These are phyloP conservation scores for Enteromius anoplus DNA, from an alignment of 2,797 vertebrate genomes.

Conservation along the genomic window DNA sequence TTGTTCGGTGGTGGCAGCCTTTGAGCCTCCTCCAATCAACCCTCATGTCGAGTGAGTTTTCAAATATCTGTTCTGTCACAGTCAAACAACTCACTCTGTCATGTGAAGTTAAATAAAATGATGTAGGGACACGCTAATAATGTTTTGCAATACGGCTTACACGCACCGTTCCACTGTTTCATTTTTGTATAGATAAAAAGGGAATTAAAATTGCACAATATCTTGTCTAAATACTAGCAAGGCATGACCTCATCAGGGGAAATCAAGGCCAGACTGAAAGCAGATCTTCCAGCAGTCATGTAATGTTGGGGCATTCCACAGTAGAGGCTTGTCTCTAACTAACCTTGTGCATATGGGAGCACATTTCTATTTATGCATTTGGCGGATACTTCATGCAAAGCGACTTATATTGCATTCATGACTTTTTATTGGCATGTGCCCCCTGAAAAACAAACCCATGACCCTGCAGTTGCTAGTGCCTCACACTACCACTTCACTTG, in stretches of 20 bases:
- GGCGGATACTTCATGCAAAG: conserved; percentile 5
- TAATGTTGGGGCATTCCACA: conserved; percentile 13
- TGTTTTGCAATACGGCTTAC: not conserved
- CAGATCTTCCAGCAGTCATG: conserved; percentile 14
- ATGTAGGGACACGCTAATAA: conserved; percentile 18
- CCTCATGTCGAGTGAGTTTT: conserved; percentile 56
- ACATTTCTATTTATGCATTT: conserved; percentile 2
- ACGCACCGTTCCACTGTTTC: not conserved
- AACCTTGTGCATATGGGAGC: conserved; percentile 23
- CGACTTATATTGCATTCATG: not conserved
- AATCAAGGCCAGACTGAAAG: conserved; percentile 41
- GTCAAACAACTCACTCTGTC: conserved; percentile 44
- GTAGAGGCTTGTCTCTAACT: conserved; percentile 25
- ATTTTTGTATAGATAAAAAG: conserved; percentile 34
- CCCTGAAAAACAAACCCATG: conserved; percentile 14
- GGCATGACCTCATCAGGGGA: conserved; percentile 39
- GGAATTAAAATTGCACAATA: conserved; percentile 30
- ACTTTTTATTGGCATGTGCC: not conserved
- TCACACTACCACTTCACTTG: not conserved
- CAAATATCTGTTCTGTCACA: conserved; percentile 45
- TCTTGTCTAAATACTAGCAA: conserved; percentile 18
- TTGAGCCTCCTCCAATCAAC: conserved; percentile 56
- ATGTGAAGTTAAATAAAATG: conserved; percentile 19
- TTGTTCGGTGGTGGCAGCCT: conserved; percentile 58
- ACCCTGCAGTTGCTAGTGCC: not conserved